These are phyloP conservation scores for Portunus trituberculatus DNA, from an alignment of 1,140 invertebrate species.

Conservation along the genomic window DNA sequence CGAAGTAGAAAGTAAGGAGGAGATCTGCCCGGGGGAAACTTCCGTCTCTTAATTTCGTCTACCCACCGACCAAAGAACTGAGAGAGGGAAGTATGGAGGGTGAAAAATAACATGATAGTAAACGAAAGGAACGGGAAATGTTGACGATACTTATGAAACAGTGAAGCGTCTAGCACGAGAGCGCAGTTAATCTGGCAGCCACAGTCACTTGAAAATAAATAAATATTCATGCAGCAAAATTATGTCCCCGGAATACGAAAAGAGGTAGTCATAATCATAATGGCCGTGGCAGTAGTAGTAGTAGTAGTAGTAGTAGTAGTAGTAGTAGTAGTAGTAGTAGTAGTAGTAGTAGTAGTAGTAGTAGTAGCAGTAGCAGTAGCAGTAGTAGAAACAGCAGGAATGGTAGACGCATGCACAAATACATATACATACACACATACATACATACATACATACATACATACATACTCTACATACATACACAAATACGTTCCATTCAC, in stretches of 20 bases:
- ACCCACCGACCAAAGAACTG: background rate
- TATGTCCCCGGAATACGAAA: background rate
- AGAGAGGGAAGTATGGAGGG: background rate
- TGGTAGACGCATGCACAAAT: background rate
- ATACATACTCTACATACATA: background rate
- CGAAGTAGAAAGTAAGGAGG: background rate
- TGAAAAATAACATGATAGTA: background rate
- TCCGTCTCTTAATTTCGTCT: background rate
- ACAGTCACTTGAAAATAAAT: background rate
- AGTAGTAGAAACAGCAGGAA: background rate
- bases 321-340: constrained; percentile 11
- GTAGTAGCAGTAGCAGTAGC: constrained; percentile 12
- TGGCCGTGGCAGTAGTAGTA: background rate
- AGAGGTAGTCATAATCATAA: background rate
- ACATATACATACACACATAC: background rate
- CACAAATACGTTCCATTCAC: background rate
- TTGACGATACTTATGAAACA: background rate
- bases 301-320: background rate
- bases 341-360: constrained; percentile 23
- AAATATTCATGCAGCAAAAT: background rate
- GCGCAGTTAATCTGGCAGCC: background rate
- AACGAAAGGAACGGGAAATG: background rate
- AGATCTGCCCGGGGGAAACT: background rate
- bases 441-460: background rate
- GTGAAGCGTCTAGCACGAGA: background rate